phyloP scores from a whole-genome alignment of 1,140 invertebrate species.

The Aphaenogaster ashmeadi region DNA sequence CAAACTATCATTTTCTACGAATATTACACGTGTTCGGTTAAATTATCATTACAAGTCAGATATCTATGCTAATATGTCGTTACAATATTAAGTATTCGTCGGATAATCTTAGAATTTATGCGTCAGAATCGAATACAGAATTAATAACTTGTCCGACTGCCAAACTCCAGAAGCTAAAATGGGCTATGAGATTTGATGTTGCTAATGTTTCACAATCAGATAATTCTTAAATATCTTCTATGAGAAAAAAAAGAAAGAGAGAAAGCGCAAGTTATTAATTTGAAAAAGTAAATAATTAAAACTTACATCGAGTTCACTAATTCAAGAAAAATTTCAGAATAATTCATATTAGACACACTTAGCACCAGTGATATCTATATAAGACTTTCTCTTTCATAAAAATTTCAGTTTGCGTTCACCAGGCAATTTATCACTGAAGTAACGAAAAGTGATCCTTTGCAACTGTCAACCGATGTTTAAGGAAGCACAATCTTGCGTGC shows the following conservation, averaged over 20 bases:
- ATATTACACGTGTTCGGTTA: background rate
- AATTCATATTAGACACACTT: background rate
- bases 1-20: background rate
- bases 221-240: background rate
- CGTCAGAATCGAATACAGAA: background rate
- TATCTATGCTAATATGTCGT: slow-evolving; percentile 6
- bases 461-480: too few relatives aligned
- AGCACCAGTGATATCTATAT: background rate
- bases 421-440: background rate
- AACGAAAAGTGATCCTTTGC: background rate
- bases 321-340: background rate
- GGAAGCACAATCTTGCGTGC: background rate
- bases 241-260: background rate
- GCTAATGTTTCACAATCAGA: background rate
- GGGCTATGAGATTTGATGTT: background rate
- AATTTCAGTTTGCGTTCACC: background rate
- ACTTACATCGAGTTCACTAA: slow-evolving; percentile 12
- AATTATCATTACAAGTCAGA: background rate
- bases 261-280: background rate
- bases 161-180: background rate
- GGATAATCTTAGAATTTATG: background rate
- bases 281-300: background rate
- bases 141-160: background rate
- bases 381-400: background rate
- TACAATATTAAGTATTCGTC: background rate